These are phyloP conservation scores for Anoplopoma fimbria DNA, from an alignment of 2,113 vertebrate genomes.

Conservation along the genomic window DNA sequence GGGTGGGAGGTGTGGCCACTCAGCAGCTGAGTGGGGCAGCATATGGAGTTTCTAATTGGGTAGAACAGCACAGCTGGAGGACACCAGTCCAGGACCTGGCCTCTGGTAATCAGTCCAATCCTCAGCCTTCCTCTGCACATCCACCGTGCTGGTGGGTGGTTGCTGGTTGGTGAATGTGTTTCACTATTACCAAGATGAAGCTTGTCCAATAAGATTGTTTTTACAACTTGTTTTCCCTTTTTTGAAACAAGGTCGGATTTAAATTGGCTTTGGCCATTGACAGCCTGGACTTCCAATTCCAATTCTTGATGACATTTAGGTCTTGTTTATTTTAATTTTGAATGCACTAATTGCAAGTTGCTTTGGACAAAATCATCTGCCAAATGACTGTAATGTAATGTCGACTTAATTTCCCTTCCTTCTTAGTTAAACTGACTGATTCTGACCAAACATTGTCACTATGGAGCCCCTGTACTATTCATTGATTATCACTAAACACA, in stretches of 20 bases:
- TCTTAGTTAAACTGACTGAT: not conserved
- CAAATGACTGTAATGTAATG: not conserved
- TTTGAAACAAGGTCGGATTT: not conserved
- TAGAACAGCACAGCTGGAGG: conserved; percentile 87
- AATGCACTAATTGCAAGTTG: not conserved
- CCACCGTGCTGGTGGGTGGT: conserved; percentile 11
- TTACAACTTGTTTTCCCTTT: not conserved
- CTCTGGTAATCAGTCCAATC: conserved; percentile 81
- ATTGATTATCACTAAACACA: not conserved
- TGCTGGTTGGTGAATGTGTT: not conserved
- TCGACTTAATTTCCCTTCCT: not conserved
- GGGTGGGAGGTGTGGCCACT: conserved; percentile 74
- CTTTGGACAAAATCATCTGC: not conserved
- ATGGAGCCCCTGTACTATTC: not conserved
- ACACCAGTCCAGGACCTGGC: conserved; percentile 78
- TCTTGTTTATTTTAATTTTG: not conserved
- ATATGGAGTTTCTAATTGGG: conserved; percentile 88
- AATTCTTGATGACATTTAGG: not conserved
- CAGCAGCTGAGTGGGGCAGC: conserved; percentile 78
- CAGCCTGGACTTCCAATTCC: not conserved
- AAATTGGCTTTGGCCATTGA: not conserved
- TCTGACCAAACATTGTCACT: not conserved
- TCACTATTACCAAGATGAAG: conserved; percentile 6
- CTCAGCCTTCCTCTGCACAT: conserved; percentile 56
- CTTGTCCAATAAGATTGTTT: conserved; percentile 4